Conservation (phyloP, 2,888 invertebrate genomes). For the Scelioninae gen. 2 region DNA sequence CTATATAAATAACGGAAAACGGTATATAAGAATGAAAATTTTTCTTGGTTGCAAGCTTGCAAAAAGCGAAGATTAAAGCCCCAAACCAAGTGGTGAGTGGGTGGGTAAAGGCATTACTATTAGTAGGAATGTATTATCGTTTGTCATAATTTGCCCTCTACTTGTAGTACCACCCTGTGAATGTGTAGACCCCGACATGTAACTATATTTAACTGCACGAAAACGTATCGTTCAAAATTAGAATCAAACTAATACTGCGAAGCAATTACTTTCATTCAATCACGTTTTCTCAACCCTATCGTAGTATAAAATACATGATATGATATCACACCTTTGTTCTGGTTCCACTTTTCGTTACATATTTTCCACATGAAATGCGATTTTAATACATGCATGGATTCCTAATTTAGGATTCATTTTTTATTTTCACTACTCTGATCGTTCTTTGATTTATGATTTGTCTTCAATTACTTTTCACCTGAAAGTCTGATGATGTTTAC, state of each 20-base stretch:
- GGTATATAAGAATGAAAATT: conserved; percentile 52
- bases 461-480: background rate
- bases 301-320: background rate
- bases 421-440: too few species aligned
- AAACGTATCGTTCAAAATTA: conserved; percentile 36
- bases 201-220: conserved; percentile 58
- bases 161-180: conserved; percentile 50
- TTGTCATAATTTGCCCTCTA: conserved; percentile 57
- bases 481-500: conserved; percentile 17
- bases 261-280: conserved; percentile 20
- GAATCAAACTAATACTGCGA: conserved; percentile 23
- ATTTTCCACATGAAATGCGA: too few species aligned
- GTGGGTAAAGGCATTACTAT: conserved; percentile 63
- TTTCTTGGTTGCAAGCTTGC: conserved; percentile 69
- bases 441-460: too few species aligned
- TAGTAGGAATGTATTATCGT: conserved; percentile 59
- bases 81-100: conserved; percentile 69
- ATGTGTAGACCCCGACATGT: conserved; percentile 56
- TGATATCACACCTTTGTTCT: background rate
- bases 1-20: conserved; percentile 32
- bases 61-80: conserved; percentile 67
- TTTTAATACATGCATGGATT: too few species aligned
- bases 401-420: too few species aligned
- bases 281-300: background rate
- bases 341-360: too few species aligned